These are phyloP conservation scores for Sebastes nivosus DNA, from an alignment of 2,797 vertebrate species.

Conservation along the genomic window DNA sequence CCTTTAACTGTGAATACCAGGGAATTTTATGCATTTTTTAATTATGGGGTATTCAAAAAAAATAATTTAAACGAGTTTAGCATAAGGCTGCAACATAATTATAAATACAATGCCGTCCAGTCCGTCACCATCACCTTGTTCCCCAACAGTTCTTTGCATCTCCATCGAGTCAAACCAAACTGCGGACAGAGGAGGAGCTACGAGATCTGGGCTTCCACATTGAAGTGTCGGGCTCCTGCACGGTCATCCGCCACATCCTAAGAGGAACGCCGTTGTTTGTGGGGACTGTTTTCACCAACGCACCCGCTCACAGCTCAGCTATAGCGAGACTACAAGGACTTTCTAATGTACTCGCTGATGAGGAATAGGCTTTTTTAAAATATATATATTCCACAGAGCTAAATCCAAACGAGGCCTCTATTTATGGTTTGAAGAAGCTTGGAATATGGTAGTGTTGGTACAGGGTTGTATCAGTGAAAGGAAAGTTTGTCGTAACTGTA, in stretches of 20 bases:
- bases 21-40: not conserved
- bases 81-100: no score
- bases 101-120: no score
- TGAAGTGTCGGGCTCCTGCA: slow-evolving; percentile 94
- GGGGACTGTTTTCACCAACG: slow-evolving; percentile 94
- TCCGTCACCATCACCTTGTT: not conserved
- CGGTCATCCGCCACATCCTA: slow-evolving; percentile 89
- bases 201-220: slow-evolving; percentile 88
- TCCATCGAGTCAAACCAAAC: slow-evolving; percentile 79
- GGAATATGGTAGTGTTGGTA: not conserved
- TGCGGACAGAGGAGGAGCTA: slow-evolving; percentile 87
- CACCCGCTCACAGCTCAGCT: slow-evolving; percentile 87
- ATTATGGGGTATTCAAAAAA: not conserved
- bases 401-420: slow-evolving; percentile 22
- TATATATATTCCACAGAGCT: not conserved
- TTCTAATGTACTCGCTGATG: slow-evolving; percentile 57
- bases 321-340: slow-evolving; percentile 89
- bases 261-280: slow-evolving; percentile 88
- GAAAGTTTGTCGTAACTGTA: slow-evolving; percentile 20
- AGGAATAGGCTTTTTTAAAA: slow-evolving; percentile 54
- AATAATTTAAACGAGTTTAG: no score
- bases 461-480: not conserved
- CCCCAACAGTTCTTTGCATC: slow-evolving; percentile 89
- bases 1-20: not conserved
- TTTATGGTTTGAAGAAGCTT: slow-evolving; percentile 39